Evolutionary conservation across 2,797 vertebrate genomes (phyloP), one percentile per base, ranked within the genome.

Genomic region (Molossus alvarezi): DNA sequence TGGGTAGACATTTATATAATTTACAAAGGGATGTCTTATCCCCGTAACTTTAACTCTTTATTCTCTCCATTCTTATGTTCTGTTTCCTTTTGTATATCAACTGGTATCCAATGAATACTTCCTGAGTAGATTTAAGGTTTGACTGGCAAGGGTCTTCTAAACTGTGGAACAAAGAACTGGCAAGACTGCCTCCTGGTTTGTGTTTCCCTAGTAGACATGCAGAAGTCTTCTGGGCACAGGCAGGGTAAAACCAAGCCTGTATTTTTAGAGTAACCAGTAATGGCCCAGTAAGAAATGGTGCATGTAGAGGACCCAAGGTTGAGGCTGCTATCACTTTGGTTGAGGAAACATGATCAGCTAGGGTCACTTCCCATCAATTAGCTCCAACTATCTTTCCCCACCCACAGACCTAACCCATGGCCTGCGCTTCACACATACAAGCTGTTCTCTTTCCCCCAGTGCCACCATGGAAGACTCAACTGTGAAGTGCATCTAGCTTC

Each of bases 261-360:
- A 91, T 67, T 95, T 89, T 64, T 25, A 9, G 25, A 86, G 27
- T 69, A 53, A n/a, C 33, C 45, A 69, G 29, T 64, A n/a, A 88
- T 37, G 76, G 33, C 45, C 58, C 48, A 62, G 15, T 58, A 37
- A 3, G 62, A 94, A 93, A 71, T 72, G 25, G 21, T 60, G 13
- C 73, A 60, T 62, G n/a, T 37, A 7, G 15, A 57, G 15, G 48
- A 76, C 21, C n/a, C 75, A 41, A 12, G 18, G 29, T 27, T 80
- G 27, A 91, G 29, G 53, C 14, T 94, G 41, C 41, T 53, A 85
- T 65, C 55, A 81, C 20, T 53, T 82, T 88, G 82, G 57, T 14
- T 82, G 9, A 73, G 55, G 41, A 92, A 95, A 75, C 12, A 88
- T 80, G 57, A 90, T 57, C 33, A 95, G 14, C n/a, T 72, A 48